Evolutionary conservation across 2,888 invertebrate genomes (phyloP).

Genomic region (Cephalotes varians): DNA sequence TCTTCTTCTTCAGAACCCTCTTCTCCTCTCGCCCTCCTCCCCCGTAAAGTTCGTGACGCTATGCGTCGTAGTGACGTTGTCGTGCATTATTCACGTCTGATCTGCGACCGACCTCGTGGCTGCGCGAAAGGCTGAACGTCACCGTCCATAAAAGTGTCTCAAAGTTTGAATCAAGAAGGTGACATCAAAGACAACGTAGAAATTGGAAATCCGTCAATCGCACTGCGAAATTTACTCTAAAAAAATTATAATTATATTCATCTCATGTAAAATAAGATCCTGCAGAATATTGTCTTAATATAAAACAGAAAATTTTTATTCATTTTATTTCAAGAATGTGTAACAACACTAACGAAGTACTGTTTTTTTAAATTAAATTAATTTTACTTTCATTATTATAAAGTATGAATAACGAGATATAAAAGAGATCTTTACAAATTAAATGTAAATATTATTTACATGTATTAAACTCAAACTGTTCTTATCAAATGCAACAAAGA

Average conservation of each 20-base stretch:
- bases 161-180: conserved; percentile 55
- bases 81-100: conserved; percentile 70
- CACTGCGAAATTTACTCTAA: neutral
- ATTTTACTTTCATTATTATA: neutral
- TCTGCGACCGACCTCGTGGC: conserved; percentile 38
- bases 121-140: conserved; percentile 54
- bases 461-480: neutral
- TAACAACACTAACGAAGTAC: neutral
- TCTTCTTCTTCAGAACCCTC: conserved; percentile 20
- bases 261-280: neutral
- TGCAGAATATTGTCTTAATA: neutral
- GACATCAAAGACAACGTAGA: conserved; percentile 21
- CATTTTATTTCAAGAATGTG: neutral
- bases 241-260: neutral
- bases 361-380: neutral
- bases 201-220: conserved; percentile 26
- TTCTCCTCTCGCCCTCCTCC: conserved; percentile 22
- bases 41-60: conserved; percentile 48
- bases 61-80: conserved; percentile 47
- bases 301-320: neutral
- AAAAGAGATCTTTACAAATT: neutral
- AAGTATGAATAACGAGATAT: neutral
- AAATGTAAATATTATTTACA: neutral
- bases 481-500: neutral
- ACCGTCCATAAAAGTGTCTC: conserved; percentile 62